Percentiles rank a stretch among this genome's conserved stretches.
phyloP scores from a whole-genome alignment of 1,140 invertebrate species.

The Polypedilum vanderplanki region DNA sequence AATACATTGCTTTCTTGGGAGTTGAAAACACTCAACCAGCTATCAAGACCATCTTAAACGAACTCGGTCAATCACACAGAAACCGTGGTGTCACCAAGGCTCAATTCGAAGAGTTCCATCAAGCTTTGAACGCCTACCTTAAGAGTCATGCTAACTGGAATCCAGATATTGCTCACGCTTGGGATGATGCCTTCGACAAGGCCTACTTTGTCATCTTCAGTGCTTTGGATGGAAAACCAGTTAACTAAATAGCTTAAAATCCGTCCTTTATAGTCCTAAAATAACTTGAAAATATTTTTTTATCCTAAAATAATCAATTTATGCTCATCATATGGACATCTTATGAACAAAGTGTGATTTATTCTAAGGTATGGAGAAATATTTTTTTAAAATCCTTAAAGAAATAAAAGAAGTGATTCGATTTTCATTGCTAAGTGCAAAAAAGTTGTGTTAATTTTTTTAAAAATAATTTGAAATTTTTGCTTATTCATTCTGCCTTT shows the following conservation, averaged over 20 bases:
- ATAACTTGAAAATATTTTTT: no score
- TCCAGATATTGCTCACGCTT: background rate
- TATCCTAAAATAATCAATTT: no score
- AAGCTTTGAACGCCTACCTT: background rate
- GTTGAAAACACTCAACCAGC: background rate
- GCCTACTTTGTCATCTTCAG: background rate
- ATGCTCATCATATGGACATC: no score
- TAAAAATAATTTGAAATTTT: no score
- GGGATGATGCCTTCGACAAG: slow-evolving; percentile 3
- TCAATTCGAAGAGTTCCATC: background rate
- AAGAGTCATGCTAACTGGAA: background rate
- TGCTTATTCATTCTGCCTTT: no score
- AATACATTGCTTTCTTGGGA: background rate
- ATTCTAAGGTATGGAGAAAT: no score
- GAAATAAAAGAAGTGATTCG: no score
- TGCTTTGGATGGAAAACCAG: background rate
- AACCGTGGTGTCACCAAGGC: background rate
- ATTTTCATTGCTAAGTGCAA: no score
- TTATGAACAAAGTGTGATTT: no score
- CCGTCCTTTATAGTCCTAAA: no score
- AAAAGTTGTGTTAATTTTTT: no score
- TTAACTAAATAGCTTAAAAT: background rate
- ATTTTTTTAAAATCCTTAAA: no score
- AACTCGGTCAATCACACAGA: background rate
- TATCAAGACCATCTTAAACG: background rate